Conservation (phyloP, 2,113 vertebrate genomes). For the Phylloscopus whistleri region DNA sequence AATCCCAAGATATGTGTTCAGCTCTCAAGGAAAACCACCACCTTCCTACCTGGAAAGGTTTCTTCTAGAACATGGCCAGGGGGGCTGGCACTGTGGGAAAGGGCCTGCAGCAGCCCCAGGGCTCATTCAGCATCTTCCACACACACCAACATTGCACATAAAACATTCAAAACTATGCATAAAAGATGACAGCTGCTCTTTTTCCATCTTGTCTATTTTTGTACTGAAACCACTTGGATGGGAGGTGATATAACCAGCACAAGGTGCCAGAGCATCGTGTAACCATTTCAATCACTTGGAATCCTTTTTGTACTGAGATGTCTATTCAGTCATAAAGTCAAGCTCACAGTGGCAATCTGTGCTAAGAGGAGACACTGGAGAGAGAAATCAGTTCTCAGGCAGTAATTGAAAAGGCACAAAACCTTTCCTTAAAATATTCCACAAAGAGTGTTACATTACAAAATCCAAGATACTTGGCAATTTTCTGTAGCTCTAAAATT, state of each 20-base stretch:
- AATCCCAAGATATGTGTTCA: not conserved
- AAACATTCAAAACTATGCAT: constrained; percentile 7
- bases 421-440: not conserved
- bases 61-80: not conserved
- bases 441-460: not conserved
- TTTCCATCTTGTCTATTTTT: constrained; percentile 37
- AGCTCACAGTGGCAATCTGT: not conserved
- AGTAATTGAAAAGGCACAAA: not conserved
- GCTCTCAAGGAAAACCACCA: not conserved
- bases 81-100: not conserved
- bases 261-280: constrained; percentile 27
- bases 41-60: not conserved
- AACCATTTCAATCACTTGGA: constrained; percentile 19
- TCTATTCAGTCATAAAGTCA: constrained; percentile 26
- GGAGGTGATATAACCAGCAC: constrained; percentile 31
- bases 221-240: not conserved
- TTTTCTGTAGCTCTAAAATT: not conserved
- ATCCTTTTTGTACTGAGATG: not conserved
- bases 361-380: not conserved
- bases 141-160: not conserved
- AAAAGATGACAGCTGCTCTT: constrained; percentile 40
- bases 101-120: not conserved
- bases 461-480: not conserved
- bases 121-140: not conserved
- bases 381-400: not conserved